These are phyloP conservation scores for Diplazon laetatorius DNA, from an alignment of 2,888 invertebrate genomes.

Conservation along the genomic window DNA sequence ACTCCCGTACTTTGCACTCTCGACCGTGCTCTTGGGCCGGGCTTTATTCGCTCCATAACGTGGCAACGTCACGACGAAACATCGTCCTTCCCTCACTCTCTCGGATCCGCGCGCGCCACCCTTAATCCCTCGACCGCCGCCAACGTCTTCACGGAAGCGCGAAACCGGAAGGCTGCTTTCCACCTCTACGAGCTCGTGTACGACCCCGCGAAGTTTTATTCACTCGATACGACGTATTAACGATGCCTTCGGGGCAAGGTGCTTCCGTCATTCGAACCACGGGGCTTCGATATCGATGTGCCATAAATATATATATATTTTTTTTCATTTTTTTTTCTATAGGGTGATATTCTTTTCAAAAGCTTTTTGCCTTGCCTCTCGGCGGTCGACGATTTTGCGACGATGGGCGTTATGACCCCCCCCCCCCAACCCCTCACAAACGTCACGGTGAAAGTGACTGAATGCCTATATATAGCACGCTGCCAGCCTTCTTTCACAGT, in stretches of 20 bases:
- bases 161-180: slow-evolving; percentile 61
- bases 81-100: slow-evolving; percentile 42
- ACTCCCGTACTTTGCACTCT: slow-evolving; percentile 54
- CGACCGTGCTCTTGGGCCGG: slow-evolving; percentile 37
- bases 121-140: slow-evolving; percentile 42
- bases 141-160: slow-evolving; percentile 49
- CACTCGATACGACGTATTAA: slow-evolving; percentile 54
- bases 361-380: slow-evolving; percentile 11
- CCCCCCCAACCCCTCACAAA: too few relatives aligned
- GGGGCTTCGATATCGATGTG: slow-evolving; percentile 36
- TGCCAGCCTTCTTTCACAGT: not conserved
- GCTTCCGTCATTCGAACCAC: slow-evolving; percentile 36
- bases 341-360: slow-evolving; percentile 51
- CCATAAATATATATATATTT: slow-evolving; percentile 61
- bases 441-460: slow-evolving; percentile 8
- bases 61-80: slow-evolving; percentile 38
- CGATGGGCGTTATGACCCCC: too few relatives aligned
- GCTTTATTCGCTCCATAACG: slow-evolving; percentile 27
- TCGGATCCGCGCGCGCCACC: too few relatives aligned
- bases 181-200: slow-evolving; percentile 30
- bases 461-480: not conserved
- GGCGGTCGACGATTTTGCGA: slow-evolving; percentile 19
- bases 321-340: slow-evolving; percentile 45
- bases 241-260: slow-evolving; percentile 55
- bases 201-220: slow-evolving; percentile 34